Base-by-base conservation (phyloP, 37 sponge, comb jelly and placozoan genomes). In the Mnemiopsis leidyi region DNA sequence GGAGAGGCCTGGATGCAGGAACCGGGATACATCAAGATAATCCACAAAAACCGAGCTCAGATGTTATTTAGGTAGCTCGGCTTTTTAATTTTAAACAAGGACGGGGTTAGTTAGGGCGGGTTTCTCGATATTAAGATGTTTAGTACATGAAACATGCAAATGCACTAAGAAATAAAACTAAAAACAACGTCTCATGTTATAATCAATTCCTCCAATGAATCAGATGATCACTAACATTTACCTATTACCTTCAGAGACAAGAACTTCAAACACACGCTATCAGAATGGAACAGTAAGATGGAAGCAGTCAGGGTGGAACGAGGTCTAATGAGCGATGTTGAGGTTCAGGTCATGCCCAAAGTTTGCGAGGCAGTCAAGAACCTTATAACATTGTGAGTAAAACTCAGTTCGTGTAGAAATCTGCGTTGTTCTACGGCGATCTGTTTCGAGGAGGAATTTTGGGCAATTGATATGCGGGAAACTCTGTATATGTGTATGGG, bases 1-100 rank as follows among this genome's bases (percentile, higher is more conserved):
- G 98, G 98, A 23, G 98, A 97, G 93, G 98, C 98, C 16, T 97
- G 98, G 98, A 93, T 96, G 39, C 98, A 97, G 94, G 95, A 97
- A 24, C 96, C 98, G 0, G 98, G 98, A 24, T 94, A 94, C 3
- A 93, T 97, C 37, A 32, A 93, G 5, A 67, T 97, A 1, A 93
- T 94, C 0, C 98, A 97, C 88, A 97, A 97, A 94, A 97, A 97
- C 93, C 94, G 95, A 69, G 95, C 95, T 3, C 94, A 94, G 32
- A 97, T 97, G 97, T 68, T 97, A 0, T 93, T 95, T 20, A 95
- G 95, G 88, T 93, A 95, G 13, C n/a, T n/a, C n/a, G n/a, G n/a
- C n/a, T n/a, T n/a, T n/a, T n/a, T n/a, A n/a, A n/a, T n/a, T n/a
- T n/a, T n/a, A n/a, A n/a, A n/a, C n/a, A n/a, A n/a, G n/a, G n/a